Evolutionary conservation across 2,113 vertebrate species (phyloP), one percentile per base, ranked within the genome.

Genomic region (Ptilorrhoa leucosticta): DNA sequence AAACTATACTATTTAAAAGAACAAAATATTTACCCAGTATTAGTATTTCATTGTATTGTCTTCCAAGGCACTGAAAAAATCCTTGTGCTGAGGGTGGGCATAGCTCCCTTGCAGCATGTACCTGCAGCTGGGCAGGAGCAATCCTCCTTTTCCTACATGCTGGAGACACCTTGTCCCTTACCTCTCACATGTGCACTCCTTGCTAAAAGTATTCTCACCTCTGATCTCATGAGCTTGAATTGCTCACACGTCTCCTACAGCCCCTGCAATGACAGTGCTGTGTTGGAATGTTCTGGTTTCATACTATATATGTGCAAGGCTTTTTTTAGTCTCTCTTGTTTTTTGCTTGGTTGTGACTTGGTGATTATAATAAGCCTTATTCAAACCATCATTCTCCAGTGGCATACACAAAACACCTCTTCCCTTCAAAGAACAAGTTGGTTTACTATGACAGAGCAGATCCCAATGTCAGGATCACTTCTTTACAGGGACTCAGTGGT

Each of bases 271-370:
- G 53, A 69, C 2, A 37, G 4, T 16, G 3, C 1, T 5, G 9
- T 28, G 15, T 33, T 56, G 35, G 10, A 65, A 54, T 39, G 16
- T 51, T 87, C 51, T 50, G 11, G 14, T 44, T 79, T 56, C n/a
- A 12, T 37, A 14, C 7, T 23, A 26, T 7, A 6, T 18, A 71
- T 75, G 20, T 0, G 4, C 3, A 58, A 12, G 11, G 3, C 3
- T 16, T 10, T 16, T 44, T 28, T 63, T 40, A 7, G 2, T 45
- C 4, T 77, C 19, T 65, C 39, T 2, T 4, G 0, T 1, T 61
- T 90, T 70, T 61, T 10, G 30, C 50, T 65, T 69, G 22, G 8
- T 72, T 81, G 13, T 42, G n/a, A 65, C 61, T 26, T 79, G 15
- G 15, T 83, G 30, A 15, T 82, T 68, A 31, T 51, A 71, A 60